Percentiles rank a stretch among this genome's conserved stretches.
These are phyloP conservation scores for Girardinichthys multiradiatus DNA, from an alignment of 2,113 vertebrate species.

Conservation along the genomic window DNA sequence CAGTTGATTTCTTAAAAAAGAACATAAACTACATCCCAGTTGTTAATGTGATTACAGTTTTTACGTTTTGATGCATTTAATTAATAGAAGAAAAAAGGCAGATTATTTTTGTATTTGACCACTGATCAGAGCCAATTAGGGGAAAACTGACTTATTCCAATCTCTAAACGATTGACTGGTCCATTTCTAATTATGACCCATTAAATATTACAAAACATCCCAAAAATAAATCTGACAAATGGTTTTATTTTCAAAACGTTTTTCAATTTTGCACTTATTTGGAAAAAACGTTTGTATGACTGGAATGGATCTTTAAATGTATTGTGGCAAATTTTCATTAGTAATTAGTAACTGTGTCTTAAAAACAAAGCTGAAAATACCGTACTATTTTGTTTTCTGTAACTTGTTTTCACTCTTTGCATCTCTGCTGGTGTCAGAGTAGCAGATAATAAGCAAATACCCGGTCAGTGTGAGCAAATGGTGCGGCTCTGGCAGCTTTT, in stretches of 20 bases:
- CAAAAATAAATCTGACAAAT: neutral
- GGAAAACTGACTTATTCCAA: neutral
- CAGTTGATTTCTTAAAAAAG: neutral
- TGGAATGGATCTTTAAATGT: neutral
- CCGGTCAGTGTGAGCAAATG: slow-evolving; percentile 34
- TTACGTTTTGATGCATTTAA: neutral
- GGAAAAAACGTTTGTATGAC: neutral
- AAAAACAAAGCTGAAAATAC: neutral
- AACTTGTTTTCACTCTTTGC: neutral
- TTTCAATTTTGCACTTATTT: neutral
- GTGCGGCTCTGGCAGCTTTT: slow-evolving; percentile 44
- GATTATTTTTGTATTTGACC: too few relatives aligned
- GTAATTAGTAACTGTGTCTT: neutral
- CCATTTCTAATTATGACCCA: neutral
- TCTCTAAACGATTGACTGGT: neutral
- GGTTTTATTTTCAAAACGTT: neutral
- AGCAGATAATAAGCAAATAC: slow-evolving; percentile 37
- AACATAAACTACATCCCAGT: neutral
- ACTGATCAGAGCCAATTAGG: too few relatives aligned
- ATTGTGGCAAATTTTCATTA: neutral
- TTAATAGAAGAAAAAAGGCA: neutral
- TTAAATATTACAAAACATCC: neutral
- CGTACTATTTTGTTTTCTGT: neutral
- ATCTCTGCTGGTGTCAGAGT: slow-evolving; percentile 24
- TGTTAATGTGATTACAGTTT: neutral